These are phyloP conservation scores for Diabrotica undecimpunctata DNA, from an alignment of 1,140 invertebrate genomes.

Conservation along the genomic window DNA sequence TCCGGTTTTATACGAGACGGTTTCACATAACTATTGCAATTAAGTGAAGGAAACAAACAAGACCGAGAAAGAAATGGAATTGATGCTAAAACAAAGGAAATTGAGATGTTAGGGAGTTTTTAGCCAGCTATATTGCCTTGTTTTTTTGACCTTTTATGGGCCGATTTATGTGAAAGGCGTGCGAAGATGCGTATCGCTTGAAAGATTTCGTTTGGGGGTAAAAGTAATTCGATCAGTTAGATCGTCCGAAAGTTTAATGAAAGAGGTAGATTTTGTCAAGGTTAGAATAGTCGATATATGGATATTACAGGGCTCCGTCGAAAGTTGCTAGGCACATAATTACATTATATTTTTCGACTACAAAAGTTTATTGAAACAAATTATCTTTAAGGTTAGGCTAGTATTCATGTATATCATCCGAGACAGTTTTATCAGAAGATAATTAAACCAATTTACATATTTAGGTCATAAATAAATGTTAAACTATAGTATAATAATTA, in stretches of 20 bases:
- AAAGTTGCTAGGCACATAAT: too few species aligned
- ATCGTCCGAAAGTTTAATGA: neutral
- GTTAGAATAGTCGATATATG: too few species aligned
- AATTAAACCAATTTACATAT: too few species aligned
- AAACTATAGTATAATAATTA: too few species aligned
- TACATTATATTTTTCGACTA: too few species aligned
- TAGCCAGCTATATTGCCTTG: neutral
- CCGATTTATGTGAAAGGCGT: neutral
- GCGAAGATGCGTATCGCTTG: neutral
- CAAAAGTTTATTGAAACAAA: too few species aligned
- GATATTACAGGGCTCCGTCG: too few species aligned
- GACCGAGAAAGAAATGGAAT: neutral
- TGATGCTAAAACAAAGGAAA: neutral
- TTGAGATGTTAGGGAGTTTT: neutral
- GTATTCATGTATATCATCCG: too few species aligned
- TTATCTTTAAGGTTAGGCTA: too few species aligned
- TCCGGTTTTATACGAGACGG: neutral
- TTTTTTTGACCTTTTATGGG: neutral
- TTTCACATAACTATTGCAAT: constrained; percentile 2
- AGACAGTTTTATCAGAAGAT: too few species aligned
- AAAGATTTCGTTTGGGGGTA: neutral
- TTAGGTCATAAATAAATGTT: too few species aligned
- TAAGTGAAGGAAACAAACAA: neutral
- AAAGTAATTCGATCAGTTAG: neutral
- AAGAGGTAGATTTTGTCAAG: too few species aligned